Percentiles rank a stretch among this genome's conserved stretches.
Conservation (phyloP, 2,888 invertebrate genomes). For the Standfussiana lucernea region DNA sequence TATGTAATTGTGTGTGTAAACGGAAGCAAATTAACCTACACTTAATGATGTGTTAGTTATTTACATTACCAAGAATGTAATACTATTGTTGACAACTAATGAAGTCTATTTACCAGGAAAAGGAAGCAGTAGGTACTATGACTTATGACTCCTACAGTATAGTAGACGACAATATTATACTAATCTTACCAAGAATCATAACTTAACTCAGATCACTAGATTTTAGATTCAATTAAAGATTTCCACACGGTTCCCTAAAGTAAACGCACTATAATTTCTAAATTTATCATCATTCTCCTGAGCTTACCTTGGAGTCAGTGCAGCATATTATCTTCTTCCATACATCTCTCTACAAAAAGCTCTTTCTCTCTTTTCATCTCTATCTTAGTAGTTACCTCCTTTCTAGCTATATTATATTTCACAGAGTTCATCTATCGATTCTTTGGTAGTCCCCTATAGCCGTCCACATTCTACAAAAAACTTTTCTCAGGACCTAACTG, state of each 20-base stretch:
- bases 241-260: background rate
- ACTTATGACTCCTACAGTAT: slow-evolving; percentile 35
- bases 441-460: background rate
- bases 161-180: slow-evolving; percentile 2
- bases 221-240: background rate
- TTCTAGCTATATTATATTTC: background rate
- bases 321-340: background rate
- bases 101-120: slow-evolving; percentile 37
- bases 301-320: background rate
- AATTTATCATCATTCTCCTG: background rate
- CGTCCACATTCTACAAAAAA: background rate
- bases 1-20: background rate
- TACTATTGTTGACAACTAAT: slow-evolving; percentile 29
- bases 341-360: background rate
- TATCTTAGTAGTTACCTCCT: background rate
- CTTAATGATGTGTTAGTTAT: background rate
- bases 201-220: background rate
- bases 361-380: background rate
- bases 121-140: slow-evolving; percentile 33
- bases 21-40: slow-evolving; percentile 8
- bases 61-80: slow-evolving; percentile 26
- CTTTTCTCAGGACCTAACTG: background rate
- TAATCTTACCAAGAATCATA: slow-evolving; percentile 24
- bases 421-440: background rate
- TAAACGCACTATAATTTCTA: background rate